Evolutionary conservation across 1,140 invertebrate genomes (phyloP).

Genomic region (Zaprionus africanus): DNA sequence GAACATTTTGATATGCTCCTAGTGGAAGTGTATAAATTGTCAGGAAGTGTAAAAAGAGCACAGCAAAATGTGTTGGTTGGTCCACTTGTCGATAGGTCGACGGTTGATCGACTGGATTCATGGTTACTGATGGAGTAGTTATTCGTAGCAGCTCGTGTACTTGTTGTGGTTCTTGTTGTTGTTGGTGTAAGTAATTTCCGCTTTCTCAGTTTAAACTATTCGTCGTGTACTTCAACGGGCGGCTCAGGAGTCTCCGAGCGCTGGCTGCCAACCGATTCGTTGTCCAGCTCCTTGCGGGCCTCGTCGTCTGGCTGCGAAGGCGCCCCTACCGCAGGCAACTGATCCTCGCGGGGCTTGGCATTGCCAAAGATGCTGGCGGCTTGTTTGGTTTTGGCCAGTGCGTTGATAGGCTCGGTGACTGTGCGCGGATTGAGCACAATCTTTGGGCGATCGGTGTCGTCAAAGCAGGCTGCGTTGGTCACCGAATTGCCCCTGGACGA

Average conservation of each 20-base stretch:
- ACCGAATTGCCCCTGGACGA: not conserved
- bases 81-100: not conserved
- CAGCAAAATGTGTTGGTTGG: conserved; percentile 7
- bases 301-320: not conserved
- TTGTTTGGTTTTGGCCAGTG: conserved; percentile 91
- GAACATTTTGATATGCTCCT: conserved; percentile 11
- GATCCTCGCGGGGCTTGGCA: conserved; percentile 91
- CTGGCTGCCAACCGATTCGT: not conserved
- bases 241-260: not conserved
- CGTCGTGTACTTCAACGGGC: not conserved
- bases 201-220: not conserved
- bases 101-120: not conserved
- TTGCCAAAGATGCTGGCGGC: conserved; percentile 93
- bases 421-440: conserved; percentile 92
- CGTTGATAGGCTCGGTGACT: conserved; percentile 92
- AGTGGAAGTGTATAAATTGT: not conserved
- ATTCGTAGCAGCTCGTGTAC: not conserved
- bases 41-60: not conserved
- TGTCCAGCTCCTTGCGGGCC: not conserved
- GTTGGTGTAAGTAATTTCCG: not conserved
- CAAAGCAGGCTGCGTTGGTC: conserved; percentile 53
- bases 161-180: not conserved
- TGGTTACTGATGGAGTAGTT: not conserved
- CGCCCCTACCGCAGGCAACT: not conserved
- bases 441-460: conserved; percentile 90